Evolutionary conservation across 2,797 vertebrate species (phyloP).

Genomic region (Cirrhinus mrigala): DNA sequence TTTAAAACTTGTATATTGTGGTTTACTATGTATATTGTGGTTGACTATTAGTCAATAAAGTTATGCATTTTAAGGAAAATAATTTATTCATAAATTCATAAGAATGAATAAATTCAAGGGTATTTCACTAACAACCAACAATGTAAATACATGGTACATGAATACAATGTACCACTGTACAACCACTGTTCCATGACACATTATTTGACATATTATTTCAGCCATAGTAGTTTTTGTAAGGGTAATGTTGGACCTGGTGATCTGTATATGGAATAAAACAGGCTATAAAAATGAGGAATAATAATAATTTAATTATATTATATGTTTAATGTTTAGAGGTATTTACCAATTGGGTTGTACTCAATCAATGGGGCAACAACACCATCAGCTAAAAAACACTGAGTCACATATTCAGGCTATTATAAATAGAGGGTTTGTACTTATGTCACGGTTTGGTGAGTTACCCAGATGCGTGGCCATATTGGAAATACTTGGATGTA

Average conservation of each 20-base stretch:
- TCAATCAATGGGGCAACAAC: background rate
- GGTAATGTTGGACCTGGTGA: background rate
- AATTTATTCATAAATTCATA: background rate
- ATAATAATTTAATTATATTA: no score
- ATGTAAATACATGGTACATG: background rate
- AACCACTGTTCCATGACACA: background rate
- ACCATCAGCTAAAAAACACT: background rate
- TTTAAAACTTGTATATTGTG: slow-evolving; percentile 44
- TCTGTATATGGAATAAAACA: background rate
- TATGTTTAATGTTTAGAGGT: background rate
- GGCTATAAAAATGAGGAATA: background rate
- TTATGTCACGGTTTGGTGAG: no score
- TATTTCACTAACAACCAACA: background rate
- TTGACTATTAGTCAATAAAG: slow-evolving; percentile 46
- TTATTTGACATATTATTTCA: background rate
- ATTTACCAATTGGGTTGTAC: background rate
- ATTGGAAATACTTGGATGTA: no score
- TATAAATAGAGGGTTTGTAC: background rate
- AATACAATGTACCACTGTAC: background rate
- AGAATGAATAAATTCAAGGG: background rate
- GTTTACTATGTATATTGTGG: slow-evolving; percentile 56
- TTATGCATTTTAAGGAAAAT: slow-evolving; percentile 35
- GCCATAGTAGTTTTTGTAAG: background rate
- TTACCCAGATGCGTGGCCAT: no score
- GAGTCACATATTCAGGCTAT: background rate